Evolutionary conservation across 2,888 invertebrate genomes (phyloP).

Genomic region (Ichneumoninae sp.): DNA sequence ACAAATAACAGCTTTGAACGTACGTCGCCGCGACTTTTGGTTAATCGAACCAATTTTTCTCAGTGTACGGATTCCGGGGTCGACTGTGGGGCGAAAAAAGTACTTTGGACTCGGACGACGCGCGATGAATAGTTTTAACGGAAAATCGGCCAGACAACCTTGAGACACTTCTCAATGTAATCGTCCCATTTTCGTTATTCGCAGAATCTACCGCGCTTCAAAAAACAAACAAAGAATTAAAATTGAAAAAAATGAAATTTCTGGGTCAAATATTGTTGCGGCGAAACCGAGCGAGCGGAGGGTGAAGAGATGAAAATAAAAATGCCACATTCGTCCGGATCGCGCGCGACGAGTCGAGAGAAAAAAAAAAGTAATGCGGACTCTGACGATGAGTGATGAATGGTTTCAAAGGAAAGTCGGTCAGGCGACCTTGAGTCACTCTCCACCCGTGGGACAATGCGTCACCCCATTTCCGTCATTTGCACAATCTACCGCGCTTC

Average conservation of each 20-base stretch:
- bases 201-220: neutral
- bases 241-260: neutral
- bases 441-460: neutral
- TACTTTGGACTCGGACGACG: constrained; percentile 35
- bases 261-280: no score
- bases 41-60: neutral
- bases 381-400: constrained; percentile 1
- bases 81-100: neutral
- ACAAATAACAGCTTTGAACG: no score
- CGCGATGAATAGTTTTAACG: constrained; percentile 5
- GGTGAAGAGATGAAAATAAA: constrained; percentile 14
- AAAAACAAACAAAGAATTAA: neutral
- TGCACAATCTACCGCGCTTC: neutral
- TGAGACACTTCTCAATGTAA: neutral
- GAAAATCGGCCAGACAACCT: neutral
- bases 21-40: no score
- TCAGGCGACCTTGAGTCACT: constrained; percentile 1
- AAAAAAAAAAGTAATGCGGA: constrained; percentile 33
- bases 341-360: neutral
- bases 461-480: neutral
- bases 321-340: neutral
- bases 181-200: neutral
- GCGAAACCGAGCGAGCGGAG: neutral
- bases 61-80: neutral
- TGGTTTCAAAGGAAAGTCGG: constrained; percentile 7